Evolutionary conservation across 23 tunicate species (phyloP), one percentile per base, ranked within the genome.

Genomic region (Halocynthia aurantium): DNA sequence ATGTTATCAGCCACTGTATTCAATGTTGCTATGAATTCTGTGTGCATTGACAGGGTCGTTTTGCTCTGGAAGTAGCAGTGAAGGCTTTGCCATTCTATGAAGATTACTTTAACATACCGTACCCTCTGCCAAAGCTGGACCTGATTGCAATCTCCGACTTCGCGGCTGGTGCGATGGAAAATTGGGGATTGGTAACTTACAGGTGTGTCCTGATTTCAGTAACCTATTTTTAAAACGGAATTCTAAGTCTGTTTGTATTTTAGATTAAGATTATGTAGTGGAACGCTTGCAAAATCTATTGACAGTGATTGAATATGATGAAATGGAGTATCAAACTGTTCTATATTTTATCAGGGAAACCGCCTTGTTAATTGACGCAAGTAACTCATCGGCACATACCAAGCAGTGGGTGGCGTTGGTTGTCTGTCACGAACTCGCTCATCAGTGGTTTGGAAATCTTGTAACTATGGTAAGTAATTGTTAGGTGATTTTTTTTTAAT

Each of bases 371-470:
- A 86, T 92, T 61, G 98, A 92, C 68, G 98, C 82, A 49, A 68
- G 64, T 11, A 82, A 85, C 73, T 92, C 98, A 6, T 92, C 98
- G 6, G 98, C 92, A 6, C 85, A 75, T 62, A 81, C 92, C 22
- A 84, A 92, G 52, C 98, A 92, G 82, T 86, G 96, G 91, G 99
- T 96, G 76, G 88, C 97, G 31, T 79, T 90, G 6, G 96, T 96
- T 44, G 93, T 96, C n/a, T 86, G 83, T 52, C 99, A 96, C 61
- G 99, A 96, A 69, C 85, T 96, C n/a, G 96, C 99, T 53, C 99
- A 96, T 64, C 99, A 96, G 56, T 96, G 99, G 99, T 96, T 96
- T 57, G 99, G 99, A n/a, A 96, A 96, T 72, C 80, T 96, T 12
- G 99, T 96, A 62, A 96, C 99, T n/a, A 96, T 96, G 99, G 81